These are phyloP conservation scores for Cacoxenus indagator DNA, from an alignment of 2,888 invertebrate genomes.

Conservation along the genomic window DNA sequence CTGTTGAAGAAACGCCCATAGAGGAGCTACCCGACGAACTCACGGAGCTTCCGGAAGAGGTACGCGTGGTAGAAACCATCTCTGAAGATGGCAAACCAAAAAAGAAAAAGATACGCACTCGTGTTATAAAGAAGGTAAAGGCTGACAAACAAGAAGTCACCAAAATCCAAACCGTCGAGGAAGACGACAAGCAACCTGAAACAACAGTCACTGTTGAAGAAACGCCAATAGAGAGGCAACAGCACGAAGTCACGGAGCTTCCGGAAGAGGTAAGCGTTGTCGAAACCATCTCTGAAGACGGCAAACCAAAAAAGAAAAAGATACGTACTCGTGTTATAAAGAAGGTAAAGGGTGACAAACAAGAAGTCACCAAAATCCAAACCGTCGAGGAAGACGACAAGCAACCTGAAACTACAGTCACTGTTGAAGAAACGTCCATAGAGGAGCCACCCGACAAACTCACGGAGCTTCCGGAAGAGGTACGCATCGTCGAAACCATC, in stretches of 20 bases:
- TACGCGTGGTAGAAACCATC: neutral
- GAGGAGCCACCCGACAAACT: too few relatives aligned
- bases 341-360: constrained; percentile 15
- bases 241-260: neutral
- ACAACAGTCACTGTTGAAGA: neutral
- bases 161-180: neutral
- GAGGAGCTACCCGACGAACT: too few relatives aligned
- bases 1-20: constrained; percentile 53
- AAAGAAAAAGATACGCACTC: neutral
- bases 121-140: neutral
- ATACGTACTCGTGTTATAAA: constrained; percentile 42
- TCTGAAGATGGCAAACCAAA: neutral
- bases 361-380: constrained; percentile 37
- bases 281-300: constrained; percentile 48
- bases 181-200: neutral
- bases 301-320: constrained; percentile 63
- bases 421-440: constrained; percentile 57
- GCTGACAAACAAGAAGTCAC: neutral
- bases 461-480: constrained; percentile 38
- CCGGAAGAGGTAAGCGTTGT: neutral
- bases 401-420: constrained; percentile 57
- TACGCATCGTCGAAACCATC: constrained; percentile 27
- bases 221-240: neutral
- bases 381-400: constrained; percentile 57
- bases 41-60: constrained; percentile 64